Conservation (phyloP, 1,140 invertebrate species). For the Telenomus remus region DNA sequence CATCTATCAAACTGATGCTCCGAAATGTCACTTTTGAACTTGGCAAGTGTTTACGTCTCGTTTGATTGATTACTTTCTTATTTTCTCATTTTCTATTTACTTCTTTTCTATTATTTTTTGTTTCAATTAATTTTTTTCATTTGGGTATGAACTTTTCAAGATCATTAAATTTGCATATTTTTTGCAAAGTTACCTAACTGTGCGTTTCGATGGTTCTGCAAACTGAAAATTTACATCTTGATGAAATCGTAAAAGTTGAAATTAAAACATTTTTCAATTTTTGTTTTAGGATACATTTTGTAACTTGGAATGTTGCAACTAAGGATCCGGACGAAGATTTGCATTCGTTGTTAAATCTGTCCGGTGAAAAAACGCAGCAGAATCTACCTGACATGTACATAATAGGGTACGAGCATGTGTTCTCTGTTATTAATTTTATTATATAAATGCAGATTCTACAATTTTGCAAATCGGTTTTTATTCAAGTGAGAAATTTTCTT, state of each 20-base stretch:
- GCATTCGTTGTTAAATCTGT: slow-evolving; percentile 81
- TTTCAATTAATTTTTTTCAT: too few species aligned
- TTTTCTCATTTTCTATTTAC: too few species aligned
- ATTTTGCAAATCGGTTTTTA: slow-evolving; percentile 1
- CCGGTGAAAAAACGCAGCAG: slow-evolving; percentile 76
- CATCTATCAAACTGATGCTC: not conserved
- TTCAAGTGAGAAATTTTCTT: too few species aligned
- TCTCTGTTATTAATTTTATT: slow-evolving; percentile 3
- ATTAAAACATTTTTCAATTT: not conserved
- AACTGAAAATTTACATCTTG: too few species aligned
- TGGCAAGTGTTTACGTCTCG: not conserved
- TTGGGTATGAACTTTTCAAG: too few species aligned
- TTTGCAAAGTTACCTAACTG: too few species aligned
- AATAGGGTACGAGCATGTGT: slow-evolving; percentile 78
- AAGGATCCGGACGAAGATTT: slow-evolving; percentile 83
- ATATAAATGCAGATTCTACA: too few species aligned
- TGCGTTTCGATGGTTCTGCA: too few species aligned
- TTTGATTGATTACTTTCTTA: not conserved
- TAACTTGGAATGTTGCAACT: slow-evolving; percentile 91
- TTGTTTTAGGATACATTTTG: slow-evolving; percentile 81
- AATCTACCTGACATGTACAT: slow-evolving; percentile 86
- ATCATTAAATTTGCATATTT: too few species aligned
- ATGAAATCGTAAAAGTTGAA: slow-evolving; percentile 4
- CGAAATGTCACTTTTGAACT: not conserved
- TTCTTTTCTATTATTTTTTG: too few species aligned